phyloP scores from a whole-genome alignment of 2,888 invertebrate genomes.

The Lacanobia oleracea region DNA sequence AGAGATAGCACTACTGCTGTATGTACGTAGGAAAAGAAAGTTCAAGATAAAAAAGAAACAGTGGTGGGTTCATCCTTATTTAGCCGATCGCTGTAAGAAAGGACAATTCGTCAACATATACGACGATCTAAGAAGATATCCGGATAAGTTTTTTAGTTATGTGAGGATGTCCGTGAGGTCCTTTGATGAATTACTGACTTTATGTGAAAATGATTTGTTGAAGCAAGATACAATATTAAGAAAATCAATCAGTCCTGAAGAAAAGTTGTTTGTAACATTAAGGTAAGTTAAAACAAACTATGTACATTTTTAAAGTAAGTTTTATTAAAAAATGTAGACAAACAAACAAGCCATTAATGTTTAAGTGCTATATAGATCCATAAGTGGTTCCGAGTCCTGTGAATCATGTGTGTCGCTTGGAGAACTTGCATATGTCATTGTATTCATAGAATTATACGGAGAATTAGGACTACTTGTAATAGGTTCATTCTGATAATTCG shows the following conservation, averaged over 20 bases:
- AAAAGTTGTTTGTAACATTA: conserved; percentile 39
- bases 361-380: conserved; percentile 30
- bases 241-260: conserved; percentile 53
- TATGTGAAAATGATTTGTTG: conserved; percentile 54
- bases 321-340: conserved; percentile 35
- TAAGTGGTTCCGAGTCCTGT: conserved; percentile 14
- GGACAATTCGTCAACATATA: conserved; percentile 41
- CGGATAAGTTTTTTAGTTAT: conserved; percentile 52
- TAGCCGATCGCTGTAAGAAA: conserved; percentile 19
- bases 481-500: conserved; percentile 2
- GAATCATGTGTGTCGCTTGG: conserved; percentile 25
- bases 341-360: conserved; percentile 24
- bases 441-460: not conserved
- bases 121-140: conserved; percentile 51
- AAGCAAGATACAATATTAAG: conserved; percentile 59
- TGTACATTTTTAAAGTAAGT: conserved; percentile 28
- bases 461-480: not conserved
- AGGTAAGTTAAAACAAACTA: conserved; percentile 24
- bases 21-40: not conserved
- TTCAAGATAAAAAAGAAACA: not conserved
- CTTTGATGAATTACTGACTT: conserved; percentile 57
- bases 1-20: conserved; percentile 42
- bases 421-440: conserved; percentile 20
- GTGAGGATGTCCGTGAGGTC: conserved; percentile 48
- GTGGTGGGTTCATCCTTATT: not conserved